Evolutionary conservation across 2,797 vertebrate genomes (phyloP).

Genomic region (Sparus aurata): DNA sequence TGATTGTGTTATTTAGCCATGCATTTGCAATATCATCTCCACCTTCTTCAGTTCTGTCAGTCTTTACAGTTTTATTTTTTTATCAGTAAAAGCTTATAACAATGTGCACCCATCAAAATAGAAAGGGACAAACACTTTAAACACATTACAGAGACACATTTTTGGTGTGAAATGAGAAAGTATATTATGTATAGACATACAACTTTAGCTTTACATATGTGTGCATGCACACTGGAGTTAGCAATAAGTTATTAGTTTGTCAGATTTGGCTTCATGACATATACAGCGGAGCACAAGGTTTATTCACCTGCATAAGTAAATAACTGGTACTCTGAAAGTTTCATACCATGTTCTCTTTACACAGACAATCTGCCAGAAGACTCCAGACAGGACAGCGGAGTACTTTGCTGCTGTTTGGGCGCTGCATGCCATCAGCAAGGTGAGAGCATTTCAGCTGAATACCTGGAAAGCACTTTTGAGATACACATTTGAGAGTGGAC

Average conservation of each 20-base stretch:
- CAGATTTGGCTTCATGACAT: background rate
- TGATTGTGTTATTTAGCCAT: background rate
- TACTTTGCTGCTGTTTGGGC: conserved; percentile 89
- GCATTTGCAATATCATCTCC: background rate
- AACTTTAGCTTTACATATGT: background rate
- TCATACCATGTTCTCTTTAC: conserved; percentile 17
- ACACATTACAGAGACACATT: background rate
- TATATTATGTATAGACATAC: background rate
- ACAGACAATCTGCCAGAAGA: conserved; percentile 96
- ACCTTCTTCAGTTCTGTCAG: background rate
- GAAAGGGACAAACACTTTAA: background rate
- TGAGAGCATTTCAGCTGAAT: conserved; percentile 50
- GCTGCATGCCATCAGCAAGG: conserved; percentile 95
- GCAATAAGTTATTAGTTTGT: background rate
- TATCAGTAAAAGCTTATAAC: background rate
- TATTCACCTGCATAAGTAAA: background rate
- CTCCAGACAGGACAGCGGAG: conserved; percentile 72
- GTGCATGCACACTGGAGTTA: background rate
- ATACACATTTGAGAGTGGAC: background rate
- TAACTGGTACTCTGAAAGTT: background rate
- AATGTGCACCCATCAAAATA: background rate
- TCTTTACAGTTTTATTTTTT: background rate
- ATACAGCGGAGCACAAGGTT: no score
- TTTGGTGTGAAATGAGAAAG: background rate
- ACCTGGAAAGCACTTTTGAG: background rate